phyloP scores from a whole-genome alignment of 2,113 vertebrate species.

The Seriola rivoliana region DNA sequence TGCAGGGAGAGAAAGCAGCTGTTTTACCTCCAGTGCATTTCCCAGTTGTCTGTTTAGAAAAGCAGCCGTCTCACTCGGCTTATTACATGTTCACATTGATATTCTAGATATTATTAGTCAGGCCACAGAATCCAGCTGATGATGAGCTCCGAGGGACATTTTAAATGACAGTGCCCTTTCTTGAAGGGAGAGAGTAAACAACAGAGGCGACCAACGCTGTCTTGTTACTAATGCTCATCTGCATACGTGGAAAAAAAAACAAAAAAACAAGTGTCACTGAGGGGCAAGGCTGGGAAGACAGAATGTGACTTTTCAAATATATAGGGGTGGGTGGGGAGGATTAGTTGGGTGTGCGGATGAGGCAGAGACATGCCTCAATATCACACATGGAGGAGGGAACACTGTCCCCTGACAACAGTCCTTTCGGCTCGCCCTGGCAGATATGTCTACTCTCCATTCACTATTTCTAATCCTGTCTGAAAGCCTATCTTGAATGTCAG shows the following conservation, averaged over 20 bases:
- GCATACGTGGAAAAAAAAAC: slow-evolving; percentile 29
- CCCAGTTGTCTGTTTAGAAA: slow-evolving; percentile 48
- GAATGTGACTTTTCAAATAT: slow-evolving; percentile 49
- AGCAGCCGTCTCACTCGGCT: slow-evolving; percentile 28
- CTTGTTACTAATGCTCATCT: slow-evolving; percentile 60
- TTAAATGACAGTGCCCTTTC: slow-evolving; percentile 74
- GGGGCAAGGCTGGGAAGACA: slow-evolving; percentile 23
- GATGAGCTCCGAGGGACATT: slow-evolving; percentile 66
- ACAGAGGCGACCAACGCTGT: slow-evolving; percentile 26
- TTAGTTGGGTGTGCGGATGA: not conserved
- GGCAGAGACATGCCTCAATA: slow-evolving; percentile 63
- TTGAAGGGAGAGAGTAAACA: slow-evolving; percentile 58
- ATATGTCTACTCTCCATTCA: slow-evolving; percentile 78
- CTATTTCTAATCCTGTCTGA: slow-evolving; percentile 85
- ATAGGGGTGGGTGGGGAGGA: not conserved
- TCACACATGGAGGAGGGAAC: slow-evolving; percentile 66
- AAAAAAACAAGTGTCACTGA: slow-evolving; percentile 25
- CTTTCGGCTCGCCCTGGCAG: slow-evolving; percentile 66
- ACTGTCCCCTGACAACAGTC: slow-evolving; percentile 64
- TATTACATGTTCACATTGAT: slow-evolving; percentile 39
- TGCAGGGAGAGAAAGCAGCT: slow-evolving; percentile 43
- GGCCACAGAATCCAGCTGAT: slow-evolving; percentile 52
- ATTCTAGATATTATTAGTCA: slow-evolving; percentile 64
- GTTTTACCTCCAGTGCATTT: slow-evolving; percentile 40
- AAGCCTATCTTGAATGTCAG: slow-evolving; percentile 84